Base-by-base conservation (phyloP, 23 tunicate species). In the Halocynthia roretzi region DNA sequence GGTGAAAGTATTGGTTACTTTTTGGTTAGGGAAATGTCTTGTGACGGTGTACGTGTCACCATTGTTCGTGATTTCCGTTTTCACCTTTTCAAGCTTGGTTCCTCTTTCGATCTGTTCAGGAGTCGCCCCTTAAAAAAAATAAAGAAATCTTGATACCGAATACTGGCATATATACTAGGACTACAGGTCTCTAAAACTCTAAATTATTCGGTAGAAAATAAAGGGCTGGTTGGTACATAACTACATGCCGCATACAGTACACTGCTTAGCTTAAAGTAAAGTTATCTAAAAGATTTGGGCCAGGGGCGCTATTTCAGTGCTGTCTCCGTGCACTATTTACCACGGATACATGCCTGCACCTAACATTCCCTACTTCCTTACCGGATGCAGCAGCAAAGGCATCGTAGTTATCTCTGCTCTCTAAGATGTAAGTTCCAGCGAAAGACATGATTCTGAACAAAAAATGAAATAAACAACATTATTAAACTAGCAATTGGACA, bases 21-120 rank as follows among this genome's bases (percentile, higher is more conserved):
- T 80, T 67, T 81, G 76, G 60, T 73, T 75, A 6, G 96, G 96
- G 11, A 88, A 76, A 14, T 52, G 54, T 8, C 96, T 82, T 53
- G 74, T 61, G 7, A 90, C 84, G 6, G 89, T 80, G 48, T 80
- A 53, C 20, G 62, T 71, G 67, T 84, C 89, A 31, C 96, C 96
- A 52, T 80, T 58, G 60, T 76, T 83, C 10, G 74, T 44, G 63
- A 90, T 80, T 56, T 84, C 86, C 6, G 89, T 84, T 14, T 18
- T 64, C 10, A 79, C 83, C 11, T 51, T 4, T 7, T 44, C 22
- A 54, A 64, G 4, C 10, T 9, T 10, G 62, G 6, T 52, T 12
- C 60, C 55, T 56, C 78, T 53, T 10, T 12, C 62, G 56, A 74
- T 74, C 56, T 74, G 78, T 20, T 74, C 78, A 54, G 56, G 17